A percentile compares a stretch with the other conserved stretches of the same genome.
phyloP scores from a whole-genome alignment of 2,888 invertebrate species.

The Hirtodrosophila duncani region DNA sequence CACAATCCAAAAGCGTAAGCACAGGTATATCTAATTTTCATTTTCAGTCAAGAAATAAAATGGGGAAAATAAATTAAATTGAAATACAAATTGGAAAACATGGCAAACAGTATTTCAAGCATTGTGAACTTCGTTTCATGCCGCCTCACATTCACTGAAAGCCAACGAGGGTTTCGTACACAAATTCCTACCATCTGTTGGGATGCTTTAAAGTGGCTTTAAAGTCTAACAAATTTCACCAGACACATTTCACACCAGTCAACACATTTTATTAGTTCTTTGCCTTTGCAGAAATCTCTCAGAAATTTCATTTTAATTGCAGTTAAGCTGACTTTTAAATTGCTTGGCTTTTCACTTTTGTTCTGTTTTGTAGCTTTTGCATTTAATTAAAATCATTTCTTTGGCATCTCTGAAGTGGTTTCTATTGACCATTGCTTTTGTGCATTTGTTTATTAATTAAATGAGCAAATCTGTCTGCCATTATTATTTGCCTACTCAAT shows the following conservation, averaged over 20 bases:
- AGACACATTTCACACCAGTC: constrained; percentile 19
- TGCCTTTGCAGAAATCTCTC: constrained; percentile 6
- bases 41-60: too few relatives aligned
- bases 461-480: neutral
- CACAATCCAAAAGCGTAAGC: too few relatives aligned
- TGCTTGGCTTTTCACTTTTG: constrained; percentile 5
- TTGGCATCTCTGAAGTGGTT: constrained; percentile 19
- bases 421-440: neutral
- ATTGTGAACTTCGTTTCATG: too few relatives aligned
- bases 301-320: constrained; percentile 51
- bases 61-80: too few relatives aligned
- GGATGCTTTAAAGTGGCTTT: constrained; percentile 9
- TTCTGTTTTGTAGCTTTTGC: constrained; percentile 14
- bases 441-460: neutral
- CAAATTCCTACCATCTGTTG: too few relatives aligned
- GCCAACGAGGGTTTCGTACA: too few relatives aligned
- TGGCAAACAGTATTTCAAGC: too few relatives aligned
- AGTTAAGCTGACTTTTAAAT: constrained; percentile 40
- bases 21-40: too few relatives aligned
- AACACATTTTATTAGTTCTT: constrained; percentile 38
- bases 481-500: neutral
- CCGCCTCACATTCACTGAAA: too few relatives aligned
- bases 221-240: constrained; percentile 11
- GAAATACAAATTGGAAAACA: too few relatives aligned
- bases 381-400: constrained; percentile 55